A percentile compares a stretch with the other conserved stretches of the same genome.
Evolutionary conservation across 1,140 invertebrate genomes (phyloP).

Genomic region (Drosophila parabipectinata): DNA sequence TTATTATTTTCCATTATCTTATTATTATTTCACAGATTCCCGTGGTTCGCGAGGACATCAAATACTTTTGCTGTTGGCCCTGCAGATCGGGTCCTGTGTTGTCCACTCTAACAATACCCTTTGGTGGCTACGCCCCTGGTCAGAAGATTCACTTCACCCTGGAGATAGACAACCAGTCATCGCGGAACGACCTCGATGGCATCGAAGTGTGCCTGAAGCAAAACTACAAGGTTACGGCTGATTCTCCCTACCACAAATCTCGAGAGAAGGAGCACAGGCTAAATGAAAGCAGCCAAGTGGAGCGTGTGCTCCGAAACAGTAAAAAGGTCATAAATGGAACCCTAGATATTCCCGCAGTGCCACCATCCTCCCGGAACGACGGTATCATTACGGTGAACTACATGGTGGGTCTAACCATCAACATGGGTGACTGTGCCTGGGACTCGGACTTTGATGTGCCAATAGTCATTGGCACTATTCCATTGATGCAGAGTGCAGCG

Average conservation of each 20-base stretch:
- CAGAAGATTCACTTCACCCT: constrained; percentile 63
- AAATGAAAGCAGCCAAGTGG: constrained; percentile 17
- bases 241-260: constrained; percentile 37
- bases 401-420: constrained; percentile 47
- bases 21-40: constrained; percentile 43
- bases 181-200: constrained; percentile 54
- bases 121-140: constrained; percentile 74
- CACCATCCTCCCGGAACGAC: constrained; percentile 81
- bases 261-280: constrained; percentile 37
- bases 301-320: constrained; percentile 53
- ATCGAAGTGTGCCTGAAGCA: constrained; percentile 44
- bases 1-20: background rate
- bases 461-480: constrained; percentile 68
- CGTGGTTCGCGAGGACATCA: constrained; percentile 54
- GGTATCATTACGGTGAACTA: constrained; percentile 62
- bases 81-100: constrained; percentile 64
- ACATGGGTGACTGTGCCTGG: constrained; percentile 53
- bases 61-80: constrained; percentile 71
- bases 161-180: constrained; percentile 66
- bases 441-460: constrained; percentile 56
- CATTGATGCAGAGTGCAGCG: constrained; percentile 58
- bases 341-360: constrained; percentile 62
- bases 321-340: constrained; percentile 58
- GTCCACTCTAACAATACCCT: constrained; percentile 62
- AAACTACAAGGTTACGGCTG: constrained; percentile 49